Evolutionary conservation across 2,113 vertebrate genomes (phyloP), one percentile per base, ranked within the genome.

Genomic region (Nothocercus nigrocapillus): DNA sequence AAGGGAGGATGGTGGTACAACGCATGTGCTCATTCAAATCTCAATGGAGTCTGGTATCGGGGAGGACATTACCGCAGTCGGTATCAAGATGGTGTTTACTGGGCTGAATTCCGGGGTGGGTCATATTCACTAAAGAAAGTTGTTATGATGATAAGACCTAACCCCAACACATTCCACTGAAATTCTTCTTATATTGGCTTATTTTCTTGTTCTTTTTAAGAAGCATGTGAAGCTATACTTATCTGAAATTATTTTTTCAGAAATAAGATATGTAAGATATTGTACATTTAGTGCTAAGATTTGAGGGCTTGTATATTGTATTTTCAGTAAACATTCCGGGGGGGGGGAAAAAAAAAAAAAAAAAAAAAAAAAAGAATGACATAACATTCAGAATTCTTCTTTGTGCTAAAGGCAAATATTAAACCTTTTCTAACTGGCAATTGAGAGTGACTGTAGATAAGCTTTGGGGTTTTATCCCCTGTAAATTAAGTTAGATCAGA

Each of bases 1-100:
- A 99, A 99, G 80, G 99, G 99, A 89, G 99, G 99, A 73, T 99
- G 99, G 99, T 99, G 99, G 99, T 99, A 99, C 87, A 99, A 99
- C 4, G 98, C 99, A 7, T 99, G 99, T 5, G 99, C 99, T 75
- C 99, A 99, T 83, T 99, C 99, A 34, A 99, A 99, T 88, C 98
- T 99, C 96, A 99, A 99, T 0, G 99, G 99, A 3, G 99, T 99
- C 9, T 99, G 99, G 99, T 99, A 99, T 87, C 98, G 99, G 1
- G 99, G 99, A 24, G 99, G 99, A 54, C 99, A 99, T 89, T 99
- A 99, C 92, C 99, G 99, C 82, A 99, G 99, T 72, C 98, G 99
- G 0, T 99, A 99, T 72, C 99, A 99, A 96, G 99, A 99, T 1
- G 99, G 99, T 0, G 99, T 99, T 68, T 99, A 99, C 96, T 99